phyloP scores from a whole-genome alignment of 2,888 invertebrate genomes.

The Gymnocheta viridis region DNA sequence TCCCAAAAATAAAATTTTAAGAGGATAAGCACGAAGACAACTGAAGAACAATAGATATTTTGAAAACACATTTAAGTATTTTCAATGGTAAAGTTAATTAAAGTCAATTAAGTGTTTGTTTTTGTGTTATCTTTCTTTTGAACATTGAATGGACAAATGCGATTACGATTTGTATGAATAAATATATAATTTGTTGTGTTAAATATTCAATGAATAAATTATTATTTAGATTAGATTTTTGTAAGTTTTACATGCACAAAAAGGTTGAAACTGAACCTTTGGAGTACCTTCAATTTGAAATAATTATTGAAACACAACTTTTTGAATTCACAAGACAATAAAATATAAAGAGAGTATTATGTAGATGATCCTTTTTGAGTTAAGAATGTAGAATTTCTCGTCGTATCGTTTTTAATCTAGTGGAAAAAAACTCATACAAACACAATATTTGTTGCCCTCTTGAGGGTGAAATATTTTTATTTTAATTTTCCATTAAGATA shows the following conservation, averaged over 20 bases:
- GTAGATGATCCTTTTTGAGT: too few species aligned
- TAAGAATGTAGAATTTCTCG: too few species aligned
- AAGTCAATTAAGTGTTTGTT: conserved; percentile 31
- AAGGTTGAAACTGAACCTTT: too few species aligned
- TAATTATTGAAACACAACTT: too few species aligned
- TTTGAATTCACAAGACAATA: too few species aligned
- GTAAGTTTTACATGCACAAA: background rate
- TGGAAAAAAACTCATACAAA: too few species aligned
- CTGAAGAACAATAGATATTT: conserved; percentile 14
- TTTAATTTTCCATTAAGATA: too few species aligned
- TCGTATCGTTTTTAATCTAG: too few species aligned
- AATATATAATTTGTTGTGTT: background rate
- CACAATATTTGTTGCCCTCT: too few species aligned
- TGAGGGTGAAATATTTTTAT: too few species aligned
- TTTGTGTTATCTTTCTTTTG: background rate
- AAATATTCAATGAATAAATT: background rate
- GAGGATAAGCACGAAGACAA: conserved; percentile 29
- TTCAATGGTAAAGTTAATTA: conserved; percentile 47
- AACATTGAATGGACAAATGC: background rate
- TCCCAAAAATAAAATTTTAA: conserved; percentile 20
- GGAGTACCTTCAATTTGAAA: too few species aligned
- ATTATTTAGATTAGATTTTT: background rate
- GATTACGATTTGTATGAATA: background rate
- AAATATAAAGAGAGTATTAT: too few species aligned
- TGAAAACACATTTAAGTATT: conserved; percentile 39